Evolutionary conservation across 2,113 vertebrate species (phyloP), one percentile per base, ranked within the genome.

Genomic region (Echinops telfairi): DNA sequence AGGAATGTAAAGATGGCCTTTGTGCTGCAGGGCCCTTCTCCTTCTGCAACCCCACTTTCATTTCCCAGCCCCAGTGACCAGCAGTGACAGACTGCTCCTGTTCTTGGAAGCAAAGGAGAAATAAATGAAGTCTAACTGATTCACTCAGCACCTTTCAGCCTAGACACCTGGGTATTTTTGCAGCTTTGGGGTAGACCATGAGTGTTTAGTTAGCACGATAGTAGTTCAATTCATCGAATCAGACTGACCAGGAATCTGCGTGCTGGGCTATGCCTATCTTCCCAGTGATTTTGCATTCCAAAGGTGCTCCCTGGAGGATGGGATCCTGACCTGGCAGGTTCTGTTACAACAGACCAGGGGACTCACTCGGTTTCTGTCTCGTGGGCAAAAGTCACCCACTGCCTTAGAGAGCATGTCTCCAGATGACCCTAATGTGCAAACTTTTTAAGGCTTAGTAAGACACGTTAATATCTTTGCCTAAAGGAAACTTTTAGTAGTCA

Each of bases 1-100:
- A 95, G 86, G 89, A 94, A 95, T 96, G 87, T 94, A 86, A 94
- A 85, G 91, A 93, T 83, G 78, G 92, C 81, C 47, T 79, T 79
- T 92, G 43, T 36, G 64, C 66, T 88, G 6, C 40, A 5, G 68
- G 57, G 33, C 22, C 27, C 88, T 83, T 90, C 78, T 76, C 19
- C 22, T 78, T 82, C 78, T 84, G 94, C 60, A 71, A 58, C 33
- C 57, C 68, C 89, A 77, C n/a, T 93, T 53, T 15, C 93, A 25
- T 77, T 92, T 93, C 78, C 79, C 62, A 90, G 82, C 58, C 77
- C 62, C 77, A 66, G 66, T 33, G 89, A 84, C 84, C 25, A 82
- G 33, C 33, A 88, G n/a, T 88, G 82, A 83, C 75, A 93, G 88
- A 81, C 1, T 22, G 91, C 95, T 85, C 64, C 33, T 83, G 83